Conservation (phyloP, 2,113 vertebrate genomes). For the Protomyctophum bolini region DNA sequence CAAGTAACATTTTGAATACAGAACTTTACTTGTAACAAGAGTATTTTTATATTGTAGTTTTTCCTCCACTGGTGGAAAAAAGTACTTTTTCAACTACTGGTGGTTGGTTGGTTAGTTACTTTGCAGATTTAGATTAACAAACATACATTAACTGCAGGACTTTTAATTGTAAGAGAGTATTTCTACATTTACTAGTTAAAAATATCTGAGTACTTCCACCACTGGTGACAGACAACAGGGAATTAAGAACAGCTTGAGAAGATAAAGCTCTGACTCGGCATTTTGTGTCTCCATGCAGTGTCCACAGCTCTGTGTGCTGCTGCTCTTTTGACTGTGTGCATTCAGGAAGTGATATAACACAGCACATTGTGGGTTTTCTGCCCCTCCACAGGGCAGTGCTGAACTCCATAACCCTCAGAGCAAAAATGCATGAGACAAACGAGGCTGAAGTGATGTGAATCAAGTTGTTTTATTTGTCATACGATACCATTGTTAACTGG, state of each 20-base stretch:
- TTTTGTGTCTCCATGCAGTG: slow-evolving; percentile 29
- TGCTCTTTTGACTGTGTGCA: slow-evolving; percentile 11
- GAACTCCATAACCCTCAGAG: neutral
- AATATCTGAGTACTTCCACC: no score
- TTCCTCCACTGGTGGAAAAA: no score
- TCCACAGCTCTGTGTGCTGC: neutral
- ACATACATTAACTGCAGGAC: no score
- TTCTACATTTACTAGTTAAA: no score
- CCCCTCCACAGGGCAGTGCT: neutral
- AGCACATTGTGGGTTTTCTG: neutral
- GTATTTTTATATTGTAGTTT: no score
- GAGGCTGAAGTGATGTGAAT: slow-evolving; percentile 43
- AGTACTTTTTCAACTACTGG: no score
- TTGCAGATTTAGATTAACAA: no score
- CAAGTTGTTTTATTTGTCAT: slow-evolving; percentile 69
- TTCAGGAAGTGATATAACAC: slow-evolving; percentile 11
- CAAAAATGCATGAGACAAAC: slow-evolving; percentile 7
- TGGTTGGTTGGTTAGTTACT: no score
- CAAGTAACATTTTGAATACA: no score
- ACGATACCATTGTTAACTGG: slow-evolving; percentile 59
- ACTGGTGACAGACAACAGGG: slow-evolving; percentile 4
- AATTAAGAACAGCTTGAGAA: slow-evolving; percentile 49
- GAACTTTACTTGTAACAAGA: no score
- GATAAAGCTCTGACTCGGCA: slow-evolving; percentile 63
- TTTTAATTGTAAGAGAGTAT: no score